phyloP scores from a whole-genome alignment of 2,113 vertebrate species.

The Phyllopteryx taeniolatus region DNA sequence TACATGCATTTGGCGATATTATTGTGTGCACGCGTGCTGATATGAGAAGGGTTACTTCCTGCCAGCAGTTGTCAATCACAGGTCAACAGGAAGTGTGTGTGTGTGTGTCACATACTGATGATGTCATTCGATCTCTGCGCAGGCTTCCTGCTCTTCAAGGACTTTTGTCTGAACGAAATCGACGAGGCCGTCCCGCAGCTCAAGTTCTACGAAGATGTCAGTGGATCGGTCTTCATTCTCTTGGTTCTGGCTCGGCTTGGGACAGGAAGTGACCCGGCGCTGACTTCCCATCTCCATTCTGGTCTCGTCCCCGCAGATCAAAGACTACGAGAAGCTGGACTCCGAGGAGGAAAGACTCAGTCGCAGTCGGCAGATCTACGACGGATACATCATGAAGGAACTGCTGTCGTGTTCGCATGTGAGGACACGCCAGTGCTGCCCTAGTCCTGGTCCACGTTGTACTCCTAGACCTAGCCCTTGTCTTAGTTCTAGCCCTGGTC shows the following conservation, averaged over 20 bases:
- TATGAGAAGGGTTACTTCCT: neutral
- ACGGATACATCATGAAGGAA: conserved; percentile 96
- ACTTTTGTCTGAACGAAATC: conserved; percentile 93
- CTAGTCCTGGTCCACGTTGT: neutral
- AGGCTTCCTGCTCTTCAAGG: conserved; percentile 97
- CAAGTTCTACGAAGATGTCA: conserved; percentile 97
- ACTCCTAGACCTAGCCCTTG: neutral
- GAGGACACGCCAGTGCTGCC: conserved; percentile 39
- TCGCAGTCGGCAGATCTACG: conserved; percentile 91
- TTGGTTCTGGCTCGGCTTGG: neutral
- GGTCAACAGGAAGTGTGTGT: neutral
- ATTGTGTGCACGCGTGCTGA: conserved; percentile 4
- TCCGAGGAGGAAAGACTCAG: conserved; percentile 85
- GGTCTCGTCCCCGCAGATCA: conserved; percentile 39
- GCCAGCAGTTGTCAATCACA: neutral
- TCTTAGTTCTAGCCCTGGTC: neutral
- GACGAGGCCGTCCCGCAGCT: conserved; percentile 95
- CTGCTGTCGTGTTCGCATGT: conserved; percentile 95
- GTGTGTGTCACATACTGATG: neutral
- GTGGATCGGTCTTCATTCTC: conserved; percentile 10
- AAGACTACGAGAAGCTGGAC: conserved; percentile 93
- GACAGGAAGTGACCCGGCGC: neutral
- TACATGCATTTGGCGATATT: neutral
- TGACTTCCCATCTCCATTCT: conserved; percentile 16
- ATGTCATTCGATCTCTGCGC: conserved; percentile 11